Base-by-base conservation (phyloP, 2,888 invertebrate genomes). In the Eupithecia exiguata region DNA sequence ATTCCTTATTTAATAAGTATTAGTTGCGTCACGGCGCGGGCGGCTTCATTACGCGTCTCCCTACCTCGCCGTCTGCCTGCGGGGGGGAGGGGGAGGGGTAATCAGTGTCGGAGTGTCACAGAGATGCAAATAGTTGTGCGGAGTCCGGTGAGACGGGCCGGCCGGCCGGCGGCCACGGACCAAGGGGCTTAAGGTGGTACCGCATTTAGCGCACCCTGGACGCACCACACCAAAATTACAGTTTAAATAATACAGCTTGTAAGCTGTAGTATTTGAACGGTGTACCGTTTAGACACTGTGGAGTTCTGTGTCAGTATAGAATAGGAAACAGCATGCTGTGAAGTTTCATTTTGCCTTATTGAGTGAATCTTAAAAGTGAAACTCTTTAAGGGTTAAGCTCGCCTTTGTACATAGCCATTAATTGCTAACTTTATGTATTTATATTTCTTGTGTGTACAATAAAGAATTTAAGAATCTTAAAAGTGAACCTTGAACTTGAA, bases 1-100 rank as follows among this genome's bases (percentile, higher is more conserved):
- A 76, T 75, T 73, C 75, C 73, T 68, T 76, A 71, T 72, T 73
- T 69, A 73, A 73, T 76, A 76, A 73, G 73, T 76, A 76, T 73
- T 73, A 73, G 71, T 73, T 71, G 72, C 73, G 71, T 75, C 75
- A 75, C 65, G 70, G 68, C 43, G n/a, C n/a, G n/a, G 49, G 49
- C 70, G 68, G 75, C 71, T 73, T 76, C 75, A 75, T 75, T 72
- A 72, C 71, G 70, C 21, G 61, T 49, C 72, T 62, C 69, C 40
- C 21, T 49, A 38, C 21, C 21, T 18, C 40, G 18, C 35, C 9
- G 7, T n/a, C n/a, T 16, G 16, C 62, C 62, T 14, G 16, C 43
- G 43, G 43, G 18, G 18, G 7, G 36, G 10, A 35, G 69, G 30
- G 18, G 21, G n/a, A 10, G 69, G 18, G 65, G 71, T 69, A 71